Conservation (phyloP, 2,797 vertebrate genomes). For the Notoglanidium macrostoma region DNA sequence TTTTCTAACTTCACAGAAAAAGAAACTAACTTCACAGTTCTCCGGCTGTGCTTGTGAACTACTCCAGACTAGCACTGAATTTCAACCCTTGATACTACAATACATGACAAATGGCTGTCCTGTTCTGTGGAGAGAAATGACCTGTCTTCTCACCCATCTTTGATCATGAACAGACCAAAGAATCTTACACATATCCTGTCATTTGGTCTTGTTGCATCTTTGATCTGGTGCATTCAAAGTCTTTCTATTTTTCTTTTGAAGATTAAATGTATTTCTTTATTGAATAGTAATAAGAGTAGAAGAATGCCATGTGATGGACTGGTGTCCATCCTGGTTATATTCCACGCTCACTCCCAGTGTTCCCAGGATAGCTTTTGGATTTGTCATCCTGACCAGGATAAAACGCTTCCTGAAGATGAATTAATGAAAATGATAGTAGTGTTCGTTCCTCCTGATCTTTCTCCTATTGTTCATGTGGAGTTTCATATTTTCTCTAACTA, state of each 20-base stretch:
- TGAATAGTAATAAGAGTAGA: not conserved
- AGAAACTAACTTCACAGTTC: not conserved
- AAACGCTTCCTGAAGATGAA: not conserved
- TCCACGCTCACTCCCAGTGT: not conserved
- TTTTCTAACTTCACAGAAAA: no score
- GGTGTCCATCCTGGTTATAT: not conserved
- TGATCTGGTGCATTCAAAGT: conserved; percentile 11
- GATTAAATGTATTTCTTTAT: not conserved
- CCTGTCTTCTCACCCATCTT: conserved; percentile 1
- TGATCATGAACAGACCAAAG: conserved; percentile 12
- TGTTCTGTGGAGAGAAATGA: not conserved
- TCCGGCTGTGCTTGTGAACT: not conserved
- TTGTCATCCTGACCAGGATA: not conserved
- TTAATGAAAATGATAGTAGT: not conserved
- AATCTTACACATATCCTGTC: conserved; percentile 15
- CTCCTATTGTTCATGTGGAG: not conserved
- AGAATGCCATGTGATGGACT: no score
- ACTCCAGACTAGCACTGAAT: not conserved
- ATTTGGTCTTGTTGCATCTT: not conserved
- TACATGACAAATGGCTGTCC: not conserved
- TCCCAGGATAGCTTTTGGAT: not conserved
- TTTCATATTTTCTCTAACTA: not conserved
- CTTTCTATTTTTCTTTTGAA: not conserved
- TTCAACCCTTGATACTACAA: not conserved
- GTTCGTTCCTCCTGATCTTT: not conserved